Percentiles rank a stretch among this genome's conserved stretches.
These are phyloP conservation scores for Trematomus bernacchii DNA, from an alignment of 2,797 vertebrate species.

Conservation along the genomic window DNA sequence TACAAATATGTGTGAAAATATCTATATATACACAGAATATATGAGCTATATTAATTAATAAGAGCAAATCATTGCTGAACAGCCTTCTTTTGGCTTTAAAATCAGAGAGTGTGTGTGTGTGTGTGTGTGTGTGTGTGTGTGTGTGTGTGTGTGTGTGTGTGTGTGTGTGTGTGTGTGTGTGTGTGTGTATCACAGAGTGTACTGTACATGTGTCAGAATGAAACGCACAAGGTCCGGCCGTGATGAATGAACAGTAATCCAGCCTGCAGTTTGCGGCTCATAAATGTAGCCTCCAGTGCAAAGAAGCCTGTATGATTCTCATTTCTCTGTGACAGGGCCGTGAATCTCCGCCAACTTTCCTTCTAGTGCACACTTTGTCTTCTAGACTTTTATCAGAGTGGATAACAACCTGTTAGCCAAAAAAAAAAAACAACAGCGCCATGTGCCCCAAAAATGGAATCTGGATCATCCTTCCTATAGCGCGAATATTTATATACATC, in stretches of 20 bases:
- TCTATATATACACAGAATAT: too few species aligned
- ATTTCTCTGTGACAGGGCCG: conserved; percentile 30
- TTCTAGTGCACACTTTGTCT: conserved; percentile 54
- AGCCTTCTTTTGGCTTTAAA: conserved; percentile 53
- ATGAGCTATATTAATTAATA: conserved; percentile 65
- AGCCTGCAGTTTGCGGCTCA: conserved; percentile 50
- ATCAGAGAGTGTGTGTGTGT: conserved; percentile 5
- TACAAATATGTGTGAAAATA: too few species aligned
- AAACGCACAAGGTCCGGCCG: conserved; percentile 56
- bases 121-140: too few species aligned
- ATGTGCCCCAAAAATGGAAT: background rate
- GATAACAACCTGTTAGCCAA: conserved; percentile 33
- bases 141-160: too few species aligned
- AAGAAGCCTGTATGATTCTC: conserved; percentile 52
- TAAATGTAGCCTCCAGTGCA: conserved; percentile 53
- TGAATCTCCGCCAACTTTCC: conserved; percentile 64
- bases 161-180: background rate
- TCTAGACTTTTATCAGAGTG: conserved; percentile 41
- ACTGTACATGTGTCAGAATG: conserved; percentile 48
- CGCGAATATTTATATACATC: too few species aligned
- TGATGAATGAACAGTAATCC: conserved; percentile 69
- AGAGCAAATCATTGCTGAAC: conserved; percentile 33
- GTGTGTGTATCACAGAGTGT: conserved; percentile 5
- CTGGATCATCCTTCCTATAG: background rate
- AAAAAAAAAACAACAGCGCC: background rate